Conservation (phyloP, 2,113 vertebrate species). For the Daubentonia madagascariensis region DNA sequence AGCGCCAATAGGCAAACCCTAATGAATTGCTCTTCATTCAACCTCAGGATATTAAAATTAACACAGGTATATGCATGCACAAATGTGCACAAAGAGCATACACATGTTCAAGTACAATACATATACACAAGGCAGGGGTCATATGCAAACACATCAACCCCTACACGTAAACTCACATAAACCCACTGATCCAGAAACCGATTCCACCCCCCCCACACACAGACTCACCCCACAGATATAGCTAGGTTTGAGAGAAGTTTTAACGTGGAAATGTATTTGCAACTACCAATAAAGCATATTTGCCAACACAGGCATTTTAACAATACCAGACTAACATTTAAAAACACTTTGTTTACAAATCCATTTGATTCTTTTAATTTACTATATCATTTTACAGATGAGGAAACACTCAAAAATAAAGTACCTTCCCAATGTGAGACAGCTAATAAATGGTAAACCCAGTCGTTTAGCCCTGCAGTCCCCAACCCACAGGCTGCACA, state of each 20-base stretch:
- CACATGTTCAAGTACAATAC: background rate
- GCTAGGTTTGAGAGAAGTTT: background rate
- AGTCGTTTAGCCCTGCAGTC: background rate
- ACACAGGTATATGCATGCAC: background rate
- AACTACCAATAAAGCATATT: background rate
- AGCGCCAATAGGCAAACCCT: background rate
- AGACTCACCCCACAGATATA: background rate
- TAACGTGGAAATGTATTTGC: background rate
- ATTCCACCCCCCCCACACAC: background rate
- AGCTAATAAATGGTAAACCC: background rate
- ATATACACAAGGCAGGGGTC: background rate
- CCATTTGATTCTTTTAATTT: background rate
- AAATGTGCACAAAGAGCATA: background rate
- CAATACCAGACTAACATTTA: background rate
- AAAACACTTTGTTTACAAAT: constrained; percentile 24
- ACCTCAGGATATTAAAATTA: background rate
- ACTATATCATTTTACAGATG: background rate
- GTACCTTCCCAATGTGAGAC: background rate
- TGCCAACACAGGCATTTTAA: background rate
- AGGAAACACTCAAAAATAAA: constrained; percentile 26
- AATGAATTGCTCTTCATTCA: background rate
- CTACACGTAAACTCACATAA: background rate
- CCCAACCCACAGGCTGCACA: too few species aligned
- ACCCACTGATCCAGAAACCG: background rate
- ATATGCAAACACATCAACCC: background rate